These are phyloP conservation scores for Melitaea cinxia DNA, from an alignment of 1,140 invertebrate genomes.

Conservation along the genomic window DNA sequence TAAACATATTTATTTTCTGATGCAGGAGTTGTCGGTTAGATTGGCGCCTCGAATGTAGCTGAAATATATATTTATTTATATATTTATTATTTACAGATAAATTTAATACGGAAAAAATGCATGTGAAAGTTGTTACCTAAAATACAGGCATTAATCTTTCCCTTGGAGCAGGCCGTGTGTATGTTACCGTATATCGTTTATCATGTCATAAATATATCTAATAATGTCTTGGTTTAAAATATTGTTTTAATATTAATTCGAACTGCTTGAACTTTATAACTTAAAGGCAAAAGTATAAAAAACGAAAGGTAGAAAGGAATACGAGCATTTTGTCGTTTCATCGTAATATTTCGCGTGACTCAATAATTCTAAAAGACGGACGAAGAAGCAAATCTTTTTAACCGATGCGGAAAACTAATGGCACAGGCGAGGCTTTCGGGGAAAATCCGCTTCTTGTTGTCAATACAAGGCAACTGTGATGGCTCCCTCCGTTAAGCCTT, in stretches of 20 bases:
- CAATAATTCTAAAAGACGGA: constrained; percentile 75
- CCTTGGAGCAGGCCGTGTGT: too few relatives aligned
- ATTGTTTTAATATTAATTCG: neutral
- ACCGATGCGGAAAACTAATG: constrained; percentile 80
- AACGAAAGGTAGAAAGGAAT: constrained; percentile 38
- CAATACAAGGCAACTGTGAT: constrained; percentile 77
- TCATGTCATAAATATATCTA: neutral
- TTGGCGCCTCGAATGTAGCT: too few relatives aligned
- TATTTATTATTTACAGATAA: too few relatives aligned
- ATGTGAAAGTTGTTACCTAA: too few relatives aligned
- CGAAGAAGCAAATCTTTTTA: constrained; percentile 78
- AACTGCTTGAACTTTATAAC: neutral
- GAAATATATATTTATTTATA: too few relatives aligned
- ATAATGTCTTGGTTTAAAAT: too few relatives aligned
- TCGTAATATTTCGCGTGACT: constrained; percentile 68
- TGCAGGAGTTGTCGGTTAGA: too few relatives aligned
- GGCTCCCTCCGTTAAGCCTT: constrained; percentile 77
- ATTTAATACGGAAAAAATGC: too few relatives aligned
- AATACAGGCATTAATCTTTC: too few relatives aligned
- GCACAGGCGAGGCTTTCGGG: constrained; percentile 77
- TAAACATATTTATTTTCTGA: too few relatives aligned
- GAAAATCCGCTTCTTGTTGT: constrained; percentile 81
- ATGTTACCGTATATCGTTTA: neutral
- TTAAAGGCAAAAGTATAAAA: constrained; percentile 3
- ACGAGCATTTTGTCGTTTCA: constrained; percentile 57